Conservation (phyloP, 2,888 invertebrate species). For the Apantesis nais region DNA sequence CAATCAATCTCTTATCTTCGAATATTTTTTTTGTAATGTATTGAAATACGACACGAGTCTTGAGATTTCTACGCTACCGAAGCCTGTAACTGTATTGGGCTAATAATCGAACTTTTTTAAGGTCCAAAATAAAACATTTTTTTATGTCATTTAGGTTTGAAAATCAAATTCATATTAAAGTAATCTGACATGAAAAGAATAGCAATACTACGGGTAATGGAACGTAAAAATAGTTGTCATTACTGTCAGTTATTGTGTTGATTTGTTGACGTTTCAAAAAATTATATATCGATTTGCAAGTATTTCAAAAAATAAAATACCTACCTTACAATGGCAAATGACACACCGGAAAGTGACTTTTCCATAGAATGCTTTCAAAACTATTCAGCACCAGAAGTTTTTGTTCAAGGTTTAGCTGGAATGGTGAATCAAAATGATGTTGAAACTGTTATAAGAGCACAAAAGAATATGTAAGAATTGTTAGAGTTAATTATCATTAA, state of each 20-base stretch:
- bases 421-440: conserved; percentile 96
- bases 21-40: too few species aligned
- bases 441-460: conserved; percentile 94
- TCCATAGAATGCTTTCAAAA: conserved; percentile 96
- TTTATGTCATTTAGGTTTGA: too few species aligned
- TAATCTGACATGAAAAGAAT: too few species aligned
- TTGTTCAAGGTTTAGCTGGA: conserved; percentile 96
- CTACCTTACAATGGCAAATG: conserved; percentile 77
- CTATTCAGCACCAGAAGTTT: conserved; percentile 95
- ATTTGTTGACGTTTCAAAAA: conserved; percentile 10
- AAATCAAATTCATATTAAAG: too few species aligned
- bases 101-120: too few species aligned
- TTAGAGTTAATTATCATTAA: not conserved
- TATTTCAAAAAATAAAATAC: conserved; percentile 1
- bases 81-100: too few species aligned
- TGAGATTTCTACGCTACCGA: too few species aligned
- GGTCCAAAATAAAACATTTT: too few species aligned
- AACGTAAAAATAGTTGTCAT: not conserved
- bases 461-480: conserved; percentile 93
- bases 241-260: not conserved
- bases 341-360: conserved; percentile 88
- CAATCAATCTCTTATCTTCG: too few species aligned
- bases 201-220: not conserved
- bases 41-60: too few species aligned
- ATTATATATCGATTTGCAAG: conserved; percentile 14